Base-by-base conservation (phyloP, 2,113 vertebrate species). In the Sinocyclocheilus maitianheensis region DNA sequence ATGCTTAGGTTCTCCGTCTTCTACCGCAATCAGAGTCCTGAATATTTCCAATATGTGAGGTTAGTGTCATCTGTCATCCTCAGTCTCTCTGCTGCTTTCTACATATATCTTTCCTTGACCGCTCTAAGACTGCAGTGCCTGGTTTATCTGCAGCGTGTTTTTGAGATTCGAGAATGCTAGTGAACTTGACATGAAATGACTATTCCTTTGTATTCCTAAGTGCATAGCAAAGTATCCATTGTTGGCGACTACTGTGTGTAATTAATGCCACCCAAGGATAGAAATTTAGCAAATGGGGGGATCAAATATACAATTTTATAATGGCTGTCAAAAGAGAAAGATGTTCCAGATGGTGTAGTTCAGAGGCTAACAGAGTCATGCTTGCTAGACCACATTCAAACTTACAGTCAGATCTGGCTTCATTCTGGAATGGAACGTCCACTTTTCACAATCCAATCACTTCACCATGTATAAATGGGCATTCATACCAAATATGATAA, bases 1-100 rank as follows among this genome's bases (percentile, higher is more conserved):
- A 96, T 97, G 96, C 96, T 98, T 77, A 96, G 96, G 82, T 95
- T 98, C 89, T 96, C 95, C 2, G 94, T 97, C 88, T 98, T 98
- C 94, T 98, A 98, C 89, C 96, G 97, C 84, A 98, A 98, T 93
- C 97, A 98, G 88, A 95, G 97, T 91, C 95, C 95, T 92, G 97
- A 96, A 84, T 98, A 97, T 91, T 97, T 98, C 88, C 95, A 97
- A 81, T 95, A 95, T 77, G 92, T 93, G 90, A 95, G 96, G 97
- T 97, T 93, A 93, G 96, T 84, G 16, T 46, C 63, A 46, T n/a
- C 24, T 0, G 34, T 74, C 20, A 40, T 69, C 67, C n/a, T 48
- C 5, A 46, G 26, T 20, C 9, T 30, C 43, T n/a, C 24, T 83
- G 11, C 63, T 67, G 53, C 53, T 34, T 3, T 67, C 26, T 34